Conservation (phyloP, 2,797 vertebrate species). For the Babyrousa celebensis region DNA sequence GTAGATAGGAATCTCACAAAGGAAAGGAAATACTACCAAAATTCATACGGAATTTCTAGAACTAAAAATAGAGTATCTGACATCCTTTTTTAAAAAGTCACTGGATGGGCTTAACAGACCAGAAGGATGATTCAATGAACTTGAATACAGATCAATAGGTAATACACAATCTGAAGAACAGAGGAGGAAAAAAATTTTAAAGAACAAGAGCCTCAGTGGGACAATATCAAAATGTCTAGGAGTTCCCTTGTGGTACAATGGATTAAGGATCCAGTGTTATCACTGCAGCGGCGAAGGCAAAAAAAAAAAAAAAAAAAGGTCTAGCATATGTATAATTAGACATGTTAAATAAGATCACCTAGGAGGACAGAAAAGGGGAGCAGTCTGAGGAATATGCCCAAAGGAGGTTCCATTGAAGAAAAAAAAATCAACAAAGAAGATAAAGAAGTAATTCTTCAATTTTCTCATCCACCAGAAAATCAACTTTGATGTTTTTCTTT, state of each 20-base stretch:
- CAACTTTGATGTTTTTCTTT: neutral
- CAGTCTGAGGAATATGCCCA: neutral
- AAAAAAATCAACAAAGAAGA: constrained; percentile 10
- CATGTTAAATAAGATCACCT: neutral
- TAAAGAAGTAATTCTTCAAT: neutral
- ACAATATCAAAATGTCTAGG: constrained; percentile 22
- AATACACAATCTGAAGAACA: constrained; percentile 18
- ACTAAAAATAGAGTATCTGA: constrained; percentile 41
- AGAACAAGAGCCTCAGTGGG: neutral
- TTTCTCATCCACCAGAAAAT: constrained; percentile 56
- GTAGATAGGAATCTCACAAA: neutral
- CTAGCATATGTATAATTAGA: neutral
- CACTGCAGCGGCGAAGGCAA: too few species aligned
- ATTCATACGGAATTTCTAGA: neutral
- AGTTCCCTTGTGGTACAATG: too few species aligned
- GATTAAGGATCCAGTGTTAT: too few species aligned
- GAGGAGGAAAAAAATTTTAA: neutral
- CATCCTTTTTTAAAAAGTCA: neutral
- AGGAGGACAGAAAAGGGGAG: neutral
- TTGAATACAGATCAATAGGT: constrained; percentile 61
- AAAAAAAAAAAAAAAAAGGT: neutral
- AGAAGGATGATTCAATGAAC: neutral
- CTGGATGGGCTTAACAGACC: neutral
- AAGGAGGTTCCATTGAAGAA: neutral
- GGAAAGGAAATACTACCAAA: constrained; percentile 52